A percentile compares a stretch with the other conserved stretches of the same genome.
Conservation (phyloP, 2,797 vertebrate genomes). For the Orestias chungarensis region DNA sequence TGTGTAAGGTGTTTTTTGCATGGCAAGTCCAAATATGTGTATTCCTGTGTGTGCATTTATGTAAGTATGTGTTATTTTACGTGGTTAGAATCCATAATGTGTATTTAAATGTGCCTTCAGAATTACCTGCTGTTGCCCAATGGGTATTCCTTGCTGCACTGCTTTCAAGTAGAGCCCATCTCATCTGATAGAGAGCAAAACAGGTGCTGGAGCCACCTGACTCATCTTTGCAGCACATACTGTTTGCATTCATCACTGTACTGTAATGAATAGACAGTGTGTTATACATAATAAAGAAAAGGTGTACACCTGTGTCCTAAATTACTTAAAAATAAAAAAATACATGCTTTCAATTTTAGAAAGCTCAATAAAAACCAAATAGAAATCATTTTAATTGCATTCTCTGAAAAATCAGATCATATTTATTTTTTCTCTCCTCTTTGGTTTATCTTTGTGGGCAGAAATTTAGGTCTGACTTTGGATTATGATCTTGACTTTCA, state of each 20-base stretch:
- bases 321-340: constrained; percentile 6
- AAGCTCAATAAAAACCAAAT: not conserved
- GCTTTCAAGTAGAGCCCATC: constrained; percentile 50
- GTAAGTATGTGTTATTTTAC: constrained; percentile 20
- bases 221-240: constrained; percentile 59
- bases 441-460: not conserved
- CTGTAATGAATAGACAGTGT: constrained; percentile 23
- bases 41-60: constrained; percentile 6
- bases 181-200: constrained; percentile 44
- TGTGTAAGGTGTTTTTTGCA: constrained; percentile 9
- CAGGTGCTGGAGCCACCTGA: constrained; percentile 63
- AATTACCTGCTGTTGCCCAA: constrained; percentile 31
- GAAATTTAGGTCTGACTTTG: not conserved
- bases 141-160: constrained; percentile 42
- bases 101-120: constrained; percentile 42
- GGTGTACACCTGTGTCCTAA: constrained; percentile 16
- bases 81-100: constrained; percentile 9
- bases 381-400: not conserved
- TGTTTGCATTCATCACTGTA: constrained; percentile 48
- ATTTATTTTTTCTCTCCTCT: not conserved
- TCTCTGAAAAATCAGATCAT: not conserved
- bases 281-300: constrained; percentile 43
- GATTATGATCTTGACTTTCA: not conserved
- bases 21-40: not conserved
- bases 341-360: not conserved